Evolutionary conservation across 1,140 invertebrate genomes (phyloP).

Genomic region (Ladona fulva): DNA sequence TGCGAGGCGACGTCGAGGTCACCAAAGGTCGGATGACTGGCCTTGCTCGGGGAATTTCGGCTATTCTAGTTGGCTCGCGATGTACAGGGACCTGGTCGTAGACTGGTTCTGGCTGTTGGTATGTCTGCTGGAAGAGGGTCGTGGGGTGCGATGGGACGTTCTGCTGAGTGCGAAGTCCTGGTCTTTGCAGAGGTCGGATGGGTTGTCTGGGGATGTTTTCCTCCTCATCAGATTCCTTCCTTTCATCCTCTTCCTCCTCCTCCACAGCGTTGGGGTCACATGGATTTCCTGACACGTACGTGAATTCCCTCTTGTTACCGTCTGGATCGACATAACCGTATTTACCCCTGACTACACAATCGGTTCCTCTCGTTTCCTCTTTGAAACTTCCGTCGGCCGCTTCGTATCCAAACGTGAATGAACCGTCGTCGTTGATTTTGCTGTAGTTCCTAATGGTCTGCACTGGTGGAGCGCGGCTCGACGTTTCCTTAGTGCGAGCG

Average conservation of each 20-base stretch:
- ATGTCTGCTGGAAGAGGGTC: constrained; percentile 54
- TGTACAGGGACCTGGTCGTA: constrained; percentile 17
- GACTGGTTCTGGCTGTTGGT: constrained; percentile 37
- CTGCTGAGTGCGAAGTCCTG: constrained; percentile 31
- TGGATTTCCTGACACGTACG: constrained; percentile 83
- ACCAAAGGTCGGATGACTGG: constrained; percentile 25
- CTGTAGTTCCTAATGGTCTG: constrained; percentile 72
- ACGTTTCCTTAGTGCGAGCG: constrained; percentile 43
- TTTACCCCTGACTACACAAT: constrained; percentile 78
- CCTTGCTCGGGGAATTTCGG: constrained; percentile 19
- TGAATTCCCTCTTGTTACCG: constrained; percentile 78
- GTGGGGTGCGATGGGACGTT: constrained; percentile 45
- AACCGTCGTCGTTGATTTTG: constrained; percentile 74
- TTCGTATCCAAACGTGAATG: constrained; percentile 80
- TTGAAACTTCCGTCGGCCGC: constrained; percentile 84
- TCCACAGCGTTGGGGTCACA: constrained; percentile 72
- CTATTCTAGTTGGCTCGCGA: constrained; percentile 27
- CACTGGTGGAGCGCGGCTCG: constrained; percentile 56
- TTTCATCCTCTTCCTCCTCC: constrained; percentile 49
- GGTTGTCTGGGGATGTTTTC: constrained; percentile 37
- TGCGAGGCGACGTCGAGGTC: constrained; percentile 48
- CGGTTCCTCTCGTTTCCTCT: constrained; percentile 73
- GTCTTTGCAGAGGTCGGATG: constrained; percentile 33
- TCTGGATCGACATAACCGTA: constrained; percentile 83
- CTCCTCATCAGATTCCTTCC: constrained; percentile 38